Base-by-base conservation (phyloP, 2,888 invertebrate species). In the Yponomeuta cagnagella region DNA sequence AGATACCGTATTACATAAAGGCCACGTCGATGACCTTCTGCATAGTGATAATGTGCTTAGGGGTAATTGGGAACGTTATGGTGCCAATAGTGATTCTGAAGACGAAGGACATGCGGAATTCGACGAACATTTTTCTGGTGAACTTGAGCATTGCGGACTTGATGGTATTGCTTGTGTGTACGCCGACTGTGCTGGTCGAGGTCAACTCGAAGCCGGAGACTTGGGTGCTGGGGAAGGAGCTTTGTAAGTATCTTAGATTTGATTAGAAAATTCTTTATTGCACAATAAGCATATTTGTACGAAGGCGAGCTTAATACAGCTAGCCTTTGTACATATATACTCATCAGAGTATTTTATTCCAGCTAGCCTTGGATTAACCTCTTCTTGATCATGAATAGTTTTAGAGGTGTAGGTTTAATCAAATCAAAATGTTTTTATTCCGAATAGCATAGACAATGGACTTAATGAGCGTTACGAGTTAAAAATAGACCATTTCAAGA, bases 61-160 rank as follows among this genome's bases (percentile, higher is more conserved):
- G 98, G 63, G 96, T 98, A 74, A 94, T 97, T 75, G 98, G 98
- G 33, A 98, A 98, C 83, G 94, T 97, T 74, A 96, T 98, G 95
- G 98, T 98, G 82, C 97, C 98, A 58, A 94, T 98, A 80, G 98
- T 98, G 77, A 97, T 98, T 76, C 93, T 97, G 81, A 96, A 96
- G 85, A 97, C 97, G 70, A 97, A 97, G 84, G 98, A 98, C 84
- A 97, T 98, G 97, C 94, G 97, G 80, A 98, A 97, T 82, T 97
- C 98, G 71, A 98, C 98, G 73, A 98, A 98, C 86, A 97, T 98
- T 79, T 98, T 98, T 86, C 94, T 98, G 80, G 96, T 98, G 87
- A 98, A 98, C 88, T 93, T 98, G 81, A 98, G 98, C 84, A 95
- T 98, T 64, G 98, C 98, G 23, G 98, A 98, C 89, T 91, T 98